Base-by-base conservation (phyloP, 2,888 invertebrate species). In the Nemapogon koenigi region DNA sequence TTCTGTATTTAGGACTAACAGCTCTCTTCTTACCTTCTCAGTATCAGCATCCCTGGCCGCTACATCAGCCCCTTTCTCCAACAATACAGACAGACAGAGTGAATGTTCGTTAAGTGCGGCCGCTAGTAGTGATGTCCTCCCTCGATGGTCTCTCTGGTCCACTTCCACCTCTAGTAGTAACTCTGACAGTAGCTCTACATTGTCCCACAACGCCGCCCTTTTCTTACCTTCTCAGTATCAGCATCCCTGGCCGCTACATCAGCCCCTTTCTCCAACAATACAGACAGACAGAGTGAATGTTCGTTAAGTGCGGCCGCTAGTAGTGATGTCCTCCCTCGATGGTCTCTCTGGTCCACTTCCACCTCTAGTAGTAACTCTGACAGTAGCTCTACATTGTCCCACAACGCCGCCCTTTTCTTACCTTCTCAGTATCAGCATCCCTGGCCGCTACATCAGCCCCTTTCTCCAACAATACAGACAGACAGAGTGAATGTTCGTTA, bases 161-260 rank as follows among this genome's bases (percentile, higher is more conserved):
- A 88, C 62, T 60, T 81, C n/a, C n/a, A n/a, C n/a, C n/a, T n/a
- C n/a, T n/a, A n/a, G n/a, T 4, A 94, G 54, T 17, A 94, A 75
- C 64, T 93, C 93, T 53, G 87, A 85, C n/a, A 94, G 71, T 1
- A 94, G 78, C 56, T 94, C 93, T 13, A 88, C 84, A 57, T 94
- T 94, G 62, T 93, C 92, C 92, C 94, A 94, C 11, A 93, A 63
- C 0, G 93, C 91, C 10, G 93, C 91, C 86, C n/a, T n/a, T n/a
- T n/a, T n/a, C n/a, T n/a, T n/a, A n/a, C n/a, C n/a, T n/a, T n/a
- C n/a, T n/a, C n/a, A n/a, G n/a, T n/a, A n/a, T n/a, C n/a, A n/a
- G n/a, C n/a, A n/a, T n/a, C n/a, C n/a, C n/a, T n/a, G n/a, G n/a
- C n/a, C n/a, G n/a, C n/a, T n/a, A 88, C 81, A 51, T 86, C 81